Evolutionary conservation across 2,113 vertebrate species (phyloP).

Genomic region (Hypanus sabinus): DNA sequence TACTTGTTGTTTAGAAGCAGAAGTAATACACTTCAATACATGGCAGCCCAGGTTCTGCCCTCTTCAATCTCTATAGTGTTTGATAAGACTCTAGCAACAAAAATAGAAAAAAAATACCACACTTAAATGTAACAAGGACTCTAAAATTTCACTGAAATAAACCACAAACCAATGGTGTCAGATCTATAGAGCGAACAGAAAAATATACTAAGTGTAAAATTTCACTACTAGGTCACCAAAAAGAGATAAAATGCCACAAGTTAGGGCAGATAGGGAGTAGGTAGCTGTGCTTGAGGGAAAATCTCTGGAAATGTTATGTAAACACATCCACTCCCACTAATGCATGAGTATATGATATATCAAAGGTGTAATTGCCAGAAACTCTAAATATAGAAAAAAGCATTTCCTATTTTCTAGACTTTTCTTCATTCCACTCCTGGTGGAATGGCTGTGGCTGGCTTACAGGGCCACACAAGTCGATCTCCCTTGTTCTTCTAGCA

Average conservation of each 20-base stretch:
- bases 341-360: not conserved
- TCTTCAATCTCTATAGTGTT: not conserved
- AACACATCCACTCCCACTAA: not conserved
- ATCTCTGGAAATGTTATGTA: not conserved
- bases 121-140: not conserved
- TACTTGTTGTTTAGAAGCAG: no score
- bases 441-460: not conserved
- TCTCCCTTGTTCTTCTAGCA: not conserved
- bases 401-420: not conserved
- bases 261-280: not conserved
- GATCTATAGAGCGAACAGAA: not conserved
- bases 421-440: not conserved
- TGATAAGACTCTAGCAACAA: not conserved
- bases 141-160: constrained; percentile 23
- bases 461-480: not conserved
- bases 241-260: constrained; percentile 25
- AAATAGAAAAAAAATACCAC: not conserved
- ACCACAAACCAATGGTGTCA: constrained; percentile 20
- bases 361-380: not conserved
- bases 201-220: not conserved
- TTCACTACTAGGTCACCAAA: not conserved
- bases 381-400: constrained; percentile 10
- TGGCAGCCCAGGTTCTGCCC: not conserved
- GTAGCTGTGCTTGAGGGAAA: not conserved
- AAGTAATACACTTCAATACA: not conserved